Conservation (phyloP, 2,797 vertebrate species). For the Meriones psammophilus region DNA sequence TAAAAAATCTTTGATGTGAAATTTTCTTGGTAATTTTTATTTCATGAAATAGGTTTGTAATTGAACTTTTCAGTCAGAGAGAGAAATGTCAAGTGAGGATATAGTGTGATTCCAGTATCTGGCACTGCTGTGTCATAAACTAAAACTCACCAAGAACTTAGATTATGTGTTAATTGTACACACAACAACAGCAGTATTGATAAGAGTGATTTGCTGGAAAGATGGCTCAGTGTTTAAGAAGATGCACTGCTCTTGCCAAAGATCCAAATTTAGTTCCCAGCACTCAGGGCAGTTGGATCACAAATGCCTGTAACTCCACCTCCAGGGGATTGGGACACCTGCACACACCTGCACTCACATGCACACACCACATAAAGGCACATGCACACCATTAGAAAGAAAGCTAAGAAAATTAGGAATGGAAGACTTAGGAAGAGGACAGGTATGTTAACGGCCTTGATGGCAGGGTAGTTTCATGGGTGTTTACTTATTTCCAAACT, state of each 20-base stretch:
- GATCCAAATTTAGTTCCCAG: background rate
- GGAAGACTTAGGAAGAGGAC: background rate
- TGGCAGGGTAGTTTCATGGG: background rate
- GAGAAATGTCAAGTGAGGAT: background rate
- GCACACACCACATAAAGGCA: background rate
- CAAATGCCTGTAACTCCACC: background rate
- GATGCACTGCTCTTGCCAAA: background rate
- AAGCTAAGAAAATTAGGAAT: background rate
- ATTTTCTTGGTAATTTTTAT: constrained; percentile 39
- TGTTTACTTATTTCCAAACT: background rate
- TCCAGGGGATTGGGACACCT: background rate
- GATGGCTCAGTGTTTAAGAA: background rate
- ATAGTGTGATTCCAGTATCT: background rate
- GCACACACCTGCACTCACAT: background rate
- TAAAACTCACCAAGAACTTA: background rate
- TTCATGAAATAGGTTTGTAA: constrained; percentile 7
- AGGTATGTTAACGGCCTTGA: background rate
- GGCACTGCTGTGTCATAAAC: background rate
- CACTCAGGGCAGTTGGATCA: background rate
- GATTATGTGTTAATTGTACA: background rate
- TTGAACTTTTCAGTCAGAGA: constrained; percentile 46
- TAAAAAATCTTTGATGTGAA: constrained; percentile 19
- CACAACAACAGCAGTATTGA: background rate
- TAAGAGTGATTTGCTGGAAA: background rate
- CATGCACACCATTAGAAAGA: background rate